Percentiles rank a stretch among this genome's conserved stretches.
These are phyloP conservation scores for Torymus texanus DNA, from an alignment of 2,888 invertebrate genomes.

Conservation along the genomic window DNA sequence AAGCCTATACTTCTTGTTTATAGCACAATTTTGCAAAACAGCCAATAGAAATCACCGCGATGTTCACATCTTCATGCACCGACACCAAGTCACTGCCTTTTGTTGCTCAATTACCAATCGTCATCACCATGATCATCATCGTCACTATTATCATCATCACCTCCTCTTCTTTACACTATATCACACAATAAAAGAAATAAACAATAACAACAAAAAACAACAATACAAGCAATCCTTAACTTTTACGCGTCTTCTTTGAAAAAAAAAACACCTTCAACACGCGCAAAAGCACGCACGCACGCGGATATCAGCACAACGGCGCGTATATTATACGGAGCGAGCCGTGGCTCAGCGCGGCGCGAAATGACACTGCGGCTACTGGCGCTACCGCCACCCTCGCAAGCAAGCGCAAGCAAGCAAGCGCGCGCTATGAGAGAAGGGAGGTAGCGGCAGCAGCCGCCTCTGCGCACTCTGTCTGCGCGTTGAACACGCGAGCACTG, in stretches of 20 bases:
- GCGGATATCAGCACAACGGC: too few relatives aligned
- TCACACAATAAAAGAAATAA: not conserved
- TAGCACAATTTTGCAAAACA: too few relatives aligned
- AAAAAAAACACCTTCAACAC: not conserved
- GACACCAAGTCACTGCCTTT: too few relatives aligned
- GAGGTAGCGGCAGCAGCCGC: constrained; percentile 3
- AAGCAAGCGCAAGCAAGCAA: too few relatives aligned
- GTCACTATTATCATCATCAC: too few relatives aligned
- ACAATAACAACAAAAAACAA: not conserved
- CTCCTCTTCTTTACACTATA: not conserved
- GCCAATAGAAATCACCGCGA: too few relatives aligned
- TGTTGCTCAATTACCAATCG: too few relatives aligned
- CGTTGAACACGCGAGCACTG: not conserved
- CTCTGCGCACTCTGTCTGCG: not conserved
- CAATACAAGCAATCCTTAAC: not conserved
- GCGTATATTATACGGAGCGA: constrained; percentile 27
- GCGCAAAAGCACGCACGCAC: too few relatives aligned
- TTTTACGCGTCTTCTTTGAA: too few relatives aligned
- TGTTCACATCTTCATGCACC: too few relatives aligned
- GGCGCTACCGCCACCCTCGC: constrained; percentile 41
- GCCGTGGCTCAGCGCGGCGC: constrained; percentile 67
- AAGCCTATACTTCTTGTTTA: too few relatives aligned
- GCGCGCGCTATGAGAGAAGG: constrained; percentile 7
- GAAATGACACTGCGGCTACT: constrained; percentile 67
- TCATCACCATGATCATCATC: too few relatives aligned